Conservation (phyloP, 2,888 invertebrate genomes). For the Epicampocera succincta region DNA sequence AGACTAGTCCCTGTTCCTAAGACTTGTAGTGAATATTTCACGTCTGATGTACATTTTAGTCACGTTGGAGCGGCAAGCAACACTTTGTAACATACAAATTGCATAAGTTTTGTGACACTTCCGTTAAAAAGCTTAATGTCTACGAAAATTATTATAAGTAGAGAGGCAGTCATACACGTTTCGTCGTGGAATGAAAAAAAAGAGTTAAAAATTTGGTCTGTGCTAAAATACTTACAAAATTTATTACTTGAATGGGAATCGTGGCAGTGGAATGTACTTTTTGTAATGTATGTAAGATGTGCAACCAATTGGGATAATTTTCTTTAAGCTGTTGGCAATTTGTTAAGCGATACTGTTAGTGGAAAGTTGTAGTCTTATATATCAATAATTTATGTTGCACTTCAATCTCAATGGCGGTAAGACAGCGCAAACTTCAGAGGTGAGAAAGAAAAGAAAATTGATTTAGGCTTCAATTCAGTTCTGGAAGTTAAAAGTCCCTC, state of each 20-base stretch:
- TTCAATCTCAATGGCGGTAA: too few species aligned
- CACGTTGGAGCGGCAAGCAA: slow-evolving; percentile 38
- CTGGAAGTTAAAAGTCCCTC: too few species aligned
- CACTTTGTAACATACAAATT: slow-evolving; percentile 66
- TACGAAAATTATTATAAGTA: slow-evolving; percentile 58
- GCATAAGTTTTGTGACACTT: slow-evolving; percentile 69
- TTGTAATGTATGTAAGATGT: slow-evolving; percentile 17
- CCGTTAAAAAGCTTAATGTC: slow-evolving; percentile 67
- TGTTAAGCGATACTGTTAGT: background rate
- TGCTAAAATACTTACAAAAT: slow-evolving; percentile 34
- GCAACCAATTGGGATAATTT: slow-evolving; percentile 9
- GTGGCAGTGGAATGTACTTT: slow-evolving; percentile 1
- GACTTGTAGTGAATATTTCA: slow-evolving; percentile 24
- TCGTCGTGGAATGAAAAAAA: background rate
- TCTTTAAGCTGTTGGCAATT: slow-evolving; percentile 25
- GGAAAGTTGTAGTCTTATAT: background rate
- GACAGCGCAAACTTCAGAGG: too few species aligned
- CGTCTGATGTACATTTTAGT: slow-evolving; percentile 27
- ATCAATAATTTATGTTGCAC: too few species aligned
- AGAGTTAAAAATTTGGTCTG: slow-evolving; percentile 24
- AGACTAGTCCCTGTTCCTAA: background rate
- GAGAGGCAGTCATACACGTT: slow-evolving; percentile 10
- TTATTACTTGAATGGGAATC: slow-evolving; percentile 26
- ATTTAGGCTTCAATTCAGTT: too few species aligned
- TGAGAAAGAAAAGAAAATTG: too few species aligned